phyloP scores from a whole-genome alignment of 2,797 vertebrate species.

The Pantherophis alleghaniensis region DNA sequence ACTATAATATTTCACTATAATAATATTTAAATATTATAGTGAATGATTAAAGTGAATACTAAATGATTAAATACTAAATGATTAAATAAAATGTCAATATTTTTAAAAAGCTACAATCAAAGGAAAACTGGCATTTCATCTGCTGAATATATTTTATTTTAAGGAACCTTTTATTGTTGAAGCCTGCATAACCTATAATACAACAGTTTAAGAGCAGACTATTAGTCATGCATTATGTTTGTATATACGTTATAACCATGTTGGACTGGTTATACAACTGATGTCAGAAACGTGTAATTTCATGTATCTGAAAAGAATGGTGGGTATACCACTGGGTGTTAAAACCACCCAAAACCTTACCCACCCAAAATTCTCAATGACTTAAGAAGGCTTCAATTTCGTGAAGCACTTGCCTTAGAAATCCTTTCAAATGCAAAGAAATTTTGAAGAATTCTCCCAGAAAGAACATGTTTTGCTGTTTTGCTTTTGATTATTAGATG shows the following conservation, averaged over 20 bases:
- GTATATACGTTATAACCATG: not conserved
- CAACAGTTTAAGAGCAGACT: not conserved
- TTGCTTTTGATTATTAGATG: not conserved
- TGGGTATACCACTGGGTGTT: not conserved
- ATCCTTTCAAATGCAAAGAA: not conserved
- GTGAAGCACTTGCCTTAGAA: not conserved
- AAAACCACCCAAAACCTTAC: not conserved
- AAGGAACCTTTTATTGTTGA: slow-evolving; percentile 9
- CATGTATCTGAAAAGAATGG: not conserved
- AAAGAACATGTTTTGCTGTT: not conserved
- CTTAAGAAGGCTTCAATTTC: not conserved
- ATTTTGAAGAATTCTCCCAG: not conserved
- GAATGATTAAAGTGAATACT: not conserved
- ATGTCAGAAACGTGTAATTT: not conserved
- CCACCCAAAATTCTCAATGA: not conserved
- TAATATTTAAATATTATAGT: not conserved
- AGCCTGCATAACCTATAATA: not conserved
- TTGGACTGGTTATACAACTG: not conserved
- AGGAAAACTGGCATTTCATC: not conserved
- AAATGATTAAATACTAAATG: too few relatives aligned
- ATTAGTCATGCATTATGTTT: not conserved
- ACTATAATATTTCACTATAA: too few relatives aligned
- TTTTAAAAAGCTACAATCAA: not conserved
- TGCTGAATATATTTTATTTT: not conserved
- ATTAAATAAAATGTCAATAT: not conserved